phyloP scores from a whole-genome alignment of 2,797 vertebrate genomes.

The Lates japonicus region DNA sequence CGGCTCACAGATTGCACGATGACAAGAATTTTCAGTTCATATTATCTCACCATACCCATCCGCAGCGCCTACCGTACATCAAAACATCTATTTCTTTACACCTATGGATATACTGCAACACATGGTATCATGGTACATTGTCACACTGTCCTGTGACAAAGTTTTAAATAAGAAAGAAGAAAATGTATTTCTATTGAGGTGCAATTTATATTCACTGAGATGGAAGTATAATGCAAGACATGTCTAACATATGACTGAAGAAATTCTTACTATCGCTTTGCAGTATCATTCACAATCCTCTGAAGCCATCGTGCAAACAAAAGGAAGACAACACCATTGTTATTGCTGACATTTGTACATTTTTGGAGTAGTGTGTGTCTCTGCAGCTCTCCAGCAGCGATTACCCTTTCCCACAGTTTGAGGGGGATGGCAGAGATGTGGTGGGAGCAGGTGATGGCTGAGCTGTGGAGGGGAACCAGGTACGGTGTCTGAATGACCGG shows the following conservation, averaged over 20 bases:
- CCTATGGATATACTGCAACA: background rate
- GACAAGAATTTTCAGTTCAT: too few relatives aligned
- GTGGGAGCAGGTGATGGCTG: slow-evolving; percentile 98
- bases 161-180: background rate
- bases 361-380: slow-evolving; percentile 91
- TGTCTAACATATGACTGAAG: background rate
- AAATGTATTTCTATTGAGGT: background rate
- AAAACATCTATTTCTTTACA: background rate
- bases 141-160: too few relatives aligned
- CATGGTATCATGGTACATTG: too few relatives aligned
- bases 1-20: too few relatives aligned
- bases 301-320: background rate
- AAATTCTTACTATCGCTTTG: background rate
- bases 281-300: background rate
- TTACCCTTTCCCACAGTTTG: slow-evolving; percentile 96
- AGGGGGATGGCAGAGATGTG: slow-evolving; percentile 96
- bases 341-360: slow-evolving; percentile 79
- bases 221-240: background rate
- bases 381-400: slow-evolving; percentile 90
- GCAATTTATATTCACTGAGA: background rate
- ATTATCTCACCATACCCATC: too few relatives aligned
- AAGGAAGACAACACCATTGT: background rate
- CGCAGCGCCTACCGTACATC: too few relatives aligned
- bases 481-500: slow-evolving; percentile 94
- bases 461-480: slow-evolving; percentile 97